Evolutionary conservation across 2,888 invertebrate species (phyloP).

Genomic region (Drosophila neonasuta): DNA sequence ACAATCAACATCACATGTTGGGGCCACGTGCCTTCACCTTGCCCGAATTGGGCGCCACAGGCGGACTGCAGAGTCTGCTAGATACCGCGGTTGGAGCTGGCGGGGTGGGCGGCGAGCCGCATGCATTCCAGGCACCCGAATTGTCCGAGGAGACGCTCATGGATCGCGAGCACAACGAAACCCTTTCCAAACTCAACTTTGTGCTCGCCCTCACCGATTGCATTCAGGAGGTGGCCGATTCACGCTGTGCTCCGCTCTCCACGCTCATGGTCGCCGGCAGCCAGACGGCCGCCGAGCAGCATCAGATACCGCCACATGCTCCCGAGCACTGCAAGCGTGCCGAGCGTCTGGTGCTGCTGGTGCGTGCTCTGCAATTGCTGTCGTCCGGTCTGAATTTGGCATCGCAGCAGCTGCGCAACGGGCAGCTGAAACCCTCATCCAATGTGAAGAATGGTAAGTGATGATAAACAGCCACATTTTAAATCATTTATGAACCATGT

Average conservation of each 20-base stretch:
- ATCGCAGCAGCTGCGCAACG: constrained; percentile 91
- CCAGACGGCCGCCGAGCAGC: constrained; percentile 68
- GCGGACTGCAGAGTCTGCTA: constrained; percentile 83
- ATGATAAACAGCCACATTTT: not conserved
- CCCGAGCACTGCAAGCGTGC: constrained; percentile 82
- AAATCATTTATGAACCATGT: not conserved
- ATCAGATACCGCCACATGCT: constrained; percentile 82
- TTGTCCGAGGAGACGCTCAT: constrained; percentile 97
- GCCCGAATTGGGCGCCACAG: constrained; percentile 86
- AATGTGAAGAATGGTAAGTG: constrained; percentile 92
- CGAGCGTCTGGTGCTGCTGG: constrained; percentile 81
- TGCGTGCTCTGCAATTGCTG: constrained; percentile 93
- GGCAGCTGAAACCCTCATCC: constrained; percentile 93
- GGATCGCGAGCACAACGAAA: constrained; percentile 98
- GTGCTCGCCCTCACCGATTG: constrained; percentile 97
- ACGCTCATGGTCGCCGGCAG: constrained; percentile 83
- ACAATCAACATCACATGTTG: constrained; percentile 84
- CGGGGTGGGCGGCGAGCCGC: constrained; percentile 61
- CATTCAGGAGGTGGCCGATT: constrained; percentile 93
- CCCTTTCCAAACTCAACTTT: constrained; percentile 97
- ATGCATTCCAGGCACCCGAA: constrained; percentile 93
- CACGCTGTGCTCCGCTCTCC: constrained; percentile 90
- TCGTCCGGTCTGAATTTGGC: constrained; percentile 96
- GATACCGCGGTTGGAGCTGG: constrained; percentile 79
- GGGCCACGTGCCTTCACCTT: constrained; percentile 87